Evolutionary conservation across 2,888 invertebrate genomes (phyloP).

Genomic region (Hipparchia sbordonii): DNA sequence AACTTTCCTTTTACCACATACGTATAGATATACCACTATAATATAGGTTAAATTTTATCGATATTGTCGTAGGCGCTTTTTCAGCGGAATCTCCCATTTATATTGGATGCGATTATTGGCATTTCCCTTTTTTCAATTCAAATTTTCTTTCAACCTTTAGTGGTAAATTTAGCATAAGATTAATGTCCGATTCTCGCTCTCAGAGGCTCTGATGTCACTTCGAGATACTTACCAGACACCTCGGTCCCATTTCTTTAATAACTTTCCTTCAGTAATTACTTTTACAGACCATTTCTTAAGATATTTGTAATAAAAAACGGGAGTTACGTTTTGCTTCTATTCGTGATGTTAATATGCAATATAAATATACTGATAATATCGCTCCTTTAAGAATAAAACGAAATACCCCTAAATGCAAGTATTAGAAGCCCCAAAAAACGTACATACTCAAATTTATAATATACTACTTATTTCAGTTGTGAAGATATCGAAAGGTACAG

Average conservation of each 20-base stretch:
- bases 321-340: background rate
- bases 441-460: no score
- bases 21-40: background rate
- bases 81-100: slow-evolving; percentile 57
- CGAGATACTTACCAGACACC: slow-evolving; percentile 3
- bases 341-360: no score
- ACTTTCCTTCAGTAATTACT: slow-evolving; percentile 14
- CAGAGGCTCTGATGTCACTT: slow-evolving; percentile 5
- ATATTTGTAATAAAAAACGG: background rate
- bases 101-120: slow-evolving; percentile 62
- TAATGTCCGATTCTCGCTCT: slow-evolving; percentile 35
- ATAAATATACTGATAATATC: no score
- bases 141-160: slow-evolving; percentile 52
- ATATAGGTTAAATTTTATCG: slow-evolving; percentile 20
- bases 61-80: slow-evolving; percentile 48
- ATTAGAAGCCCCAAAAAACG: no score
- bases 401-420: no score
- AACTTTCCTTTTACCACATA: slow-evolving; percentile 33
- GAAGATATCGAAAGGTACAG: no score
- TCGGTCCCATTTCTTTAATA: slow-evolving; percentile 8
- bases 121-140: slow-evolving; percentile 61
- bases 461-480: no score
- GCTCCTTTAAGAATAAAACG: no score
- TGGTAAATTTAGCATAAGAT: slow-evolving; percentile 52
- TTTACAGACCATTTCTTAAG: background rate